Conservation (phyloP, 2,888 invertebrate species). For the Drosophila setosimentum region DNA sequence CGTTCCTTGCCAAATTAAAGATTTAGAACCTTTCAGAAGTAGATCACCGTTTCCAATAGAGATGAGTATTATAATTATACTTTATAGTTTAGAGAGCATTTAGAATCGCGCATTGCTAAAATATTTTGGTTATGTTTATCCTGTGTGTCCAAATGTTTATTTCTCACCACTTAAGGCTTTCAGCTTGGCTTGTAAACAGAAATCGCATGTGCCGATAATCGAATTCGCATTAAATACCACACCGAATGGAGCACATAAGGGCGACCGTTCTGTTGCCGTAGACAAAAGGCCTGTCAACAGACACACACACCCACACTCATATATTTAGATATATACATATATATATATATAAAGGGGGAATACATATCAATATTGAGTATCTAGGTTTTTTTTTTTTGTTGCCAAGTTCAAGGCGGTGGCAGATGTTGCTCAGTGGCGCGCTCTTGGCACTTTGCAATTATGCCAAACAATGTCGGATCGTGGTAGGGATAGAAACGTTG, state of each 20-base stretch:
- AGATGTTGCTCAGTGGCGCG: slow-evolving; percentile 38
- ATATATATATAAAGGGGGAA: slow-evolving; percentile 25
- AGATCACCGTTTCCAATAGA: not conserved
- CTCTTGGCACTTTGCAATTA: slow-evolving; percentile 55
- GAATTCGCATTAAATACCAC: slow-evolving; percentile 52
- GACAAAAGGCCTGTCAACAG: slow-evolving; percentile 68
- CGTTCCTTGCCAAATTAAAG: not conserved
- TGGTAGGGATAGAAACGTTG: slow-evolving; percentile 1
- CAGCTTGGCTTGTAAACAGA: slow-evolving; percentile 48
- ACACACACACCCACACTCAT: slow-evolving; percentile 6
- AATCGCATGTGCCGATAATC: slow-evolving; percentile 65
- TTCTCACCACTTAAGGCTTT: slow-evolving; percentile 57
- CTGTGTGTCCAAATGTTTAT: slow-evolving; percentile 63
- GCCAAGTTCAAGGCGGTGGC: slow-evolving; percentile 72
- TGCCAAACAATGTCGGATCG: slow-evolving; percentile 51
- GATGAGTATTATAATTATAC: slow-evolving; percentile 4
- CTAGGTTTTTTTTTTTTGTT: slow-evolving; percentile 21
- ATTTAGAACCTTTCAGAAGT: not conserved
- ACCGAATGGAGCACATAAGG: slow-evolving; percentile 18
- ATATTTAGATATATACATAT: not conserved
- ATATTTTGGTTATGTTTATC: slow-evolving; percentile 50
- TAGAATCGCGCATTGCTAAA: slow-evolving; percentile 1
- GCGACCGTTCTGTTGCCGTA: slow-evolving; percentile 37
- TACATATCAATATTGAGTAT: slow-evolving; percentile 22
- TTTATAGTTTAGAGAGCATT: slow-evolving; percentile 21